Conservation (phyloP, 2,888 invertebrate species). For the Agelastica alni region DNA sequence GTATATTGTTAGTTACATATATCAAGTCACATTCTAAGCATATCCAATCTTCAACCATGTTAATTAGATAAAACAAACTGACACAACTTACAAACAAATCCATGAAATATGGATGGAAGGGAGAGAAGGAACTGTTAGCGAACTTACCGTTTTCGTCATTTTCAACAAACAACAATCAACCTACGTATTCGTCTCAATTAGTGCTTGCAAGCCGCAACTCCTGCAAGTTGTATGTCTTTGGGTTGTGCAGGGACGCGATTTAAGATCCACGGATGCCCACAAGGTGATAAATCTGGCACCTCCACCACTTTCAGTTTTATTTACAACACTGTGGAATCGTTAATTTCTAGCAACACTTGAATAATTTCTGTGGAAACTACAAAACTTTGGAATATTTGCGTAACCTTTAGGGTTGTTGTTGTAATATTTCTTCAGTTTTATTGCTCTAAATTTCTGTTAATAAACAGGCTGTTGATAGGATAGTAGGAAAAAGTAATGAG, state of each 20-base stretch:
- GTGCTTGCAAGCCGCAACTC: constrained; percentile 47
- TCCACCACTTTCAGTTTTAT: constrained; percentile 21
- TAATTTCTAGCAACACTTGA: constrained; percentile 7
- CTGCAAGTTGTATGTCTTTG: constrained; percentile 52
- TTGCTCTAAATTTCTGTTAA: no score
- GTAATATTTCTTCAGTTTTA: no score
- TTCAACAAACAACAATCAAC: constrained; percentile 51
- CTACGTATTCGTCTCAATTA: constrained; percentile 53
- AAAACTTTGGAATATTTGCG: no score
- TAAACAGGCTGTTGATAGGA: no score
- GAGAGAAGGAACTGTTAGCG: background rate
- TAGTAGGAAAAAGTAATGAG: no score
- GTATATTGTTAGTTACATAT: no score
- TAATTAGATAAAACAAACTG: constrained; percentile 4
- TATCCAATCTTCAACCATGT: background rate
- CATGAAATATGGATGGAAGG: constrained; percentile 51
- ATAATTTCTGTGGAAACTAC: no score
- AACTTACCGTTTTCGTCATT: constrained; percentile 3
- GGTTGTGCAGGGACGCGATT: constrained; percentile 47
- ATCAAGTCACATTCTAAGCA: no score
- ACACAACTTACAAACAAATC: constrained; percentile 42
- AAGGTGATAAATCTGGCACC: constrained; percentile 34
- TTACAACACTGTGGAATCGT: constrained; percentile 30
- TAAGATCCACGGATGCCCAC: constrained; percentile 41
- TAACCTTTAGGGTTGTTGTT: no score